phyloP scores from a whole-genome alignment of 1,140 invertebrate genomes.

The Thaumetopoea pityocampa region DNA sequence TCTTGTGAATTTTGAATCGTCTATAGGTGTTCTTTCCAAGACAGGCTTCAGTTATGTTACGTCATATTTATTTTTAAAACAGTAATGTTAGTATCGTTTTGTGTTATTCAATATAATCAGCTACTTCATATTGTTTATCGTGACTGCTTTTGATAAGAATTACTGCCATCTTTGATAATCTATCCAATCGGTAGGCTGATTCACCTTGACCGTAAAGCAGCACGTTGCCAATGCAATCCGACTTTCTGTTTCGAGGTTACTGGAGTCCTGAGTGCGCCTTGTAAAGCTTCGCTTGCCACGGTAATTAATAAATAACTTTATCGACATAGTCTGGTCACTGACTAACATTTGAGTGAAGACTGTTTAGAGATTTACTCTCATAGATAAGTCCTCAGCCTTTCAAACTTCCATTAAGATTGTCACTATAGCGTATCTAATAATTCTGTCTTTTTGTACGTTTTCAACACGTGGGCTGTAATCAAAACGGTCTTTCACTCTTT shows the following conservation, averaged over 20 bases:
- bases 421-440: no score
- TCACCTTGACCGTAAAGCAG: conserved; percentile 59
- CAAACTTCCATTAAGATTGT: no score
- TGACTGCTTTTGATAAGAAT: conserved; percentile 4
- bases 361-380: conserved; percentile 15
- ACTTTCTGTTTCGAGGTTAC: conserved; percentile 65
- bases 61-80: conserved; percentile 22
- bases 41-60: conserved; percentile 16
- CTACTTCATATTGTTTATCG: conserved; percentile 11
- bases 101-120: conserved; percentile 5
- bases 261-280: conserved; percentile 32
- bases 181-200: conserved; percentile 27
- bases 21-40: conserved; percentile 22
- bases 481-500: no score
- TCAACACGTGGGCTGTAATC: no score
- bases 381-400: no score
- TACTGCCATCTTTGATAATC: conserved; percentile 22
- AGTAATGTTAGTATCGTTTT: conserved; percentile 5
- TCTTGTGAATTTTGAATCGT: conserved; percentile 48
- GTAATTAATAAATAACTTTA: conserved; percentile 32
- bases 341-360: conserved; percentile 26
- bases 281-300: conserved; percentile 18
- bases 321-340: conserved; percentile 23
- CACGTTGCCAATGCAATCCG: conserved; percentile 33
- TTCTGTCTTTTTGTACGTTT: no score